Percentiles rank a stretch among this genome's conserved stretches.
These are phyloP conservation scores for Drosophila cardini DNA, from an alignment of 1,140 invertebrate species.

Conservation along the genomic window DNA sequence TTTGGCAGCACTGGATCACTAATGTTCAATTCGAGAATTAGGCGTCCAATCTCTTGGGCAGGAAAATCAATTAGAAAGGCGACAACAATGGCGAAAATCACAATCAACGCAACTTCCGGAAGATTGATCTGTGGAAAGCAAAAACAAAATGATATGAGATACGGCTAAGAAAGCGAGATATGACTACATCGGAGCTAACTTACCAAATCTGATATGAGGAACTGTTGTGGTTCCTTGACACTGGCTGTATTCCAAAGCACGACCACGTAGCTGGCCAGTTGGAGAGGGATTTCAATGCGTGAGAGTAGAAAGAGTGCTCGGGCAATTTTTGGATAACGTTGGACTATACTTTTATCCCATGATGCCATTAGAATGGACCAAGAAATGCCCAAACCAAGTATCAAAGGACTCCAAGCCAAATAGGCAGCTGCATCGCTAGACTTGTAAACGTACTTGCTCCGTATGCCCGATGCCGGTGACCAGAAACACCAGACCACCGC, in stretches of 20 bases:
- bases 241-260: constrained; percentile 65
- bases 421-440: constrained; percentile 88
- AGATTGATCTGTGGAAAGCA: constrained; percentile 47
- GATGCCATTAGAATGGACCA: constrained; percentile 85
- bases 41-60: constrained; percentile 86
- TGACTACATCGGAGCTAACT: neutral
- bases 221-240: constrained; percentile 58
- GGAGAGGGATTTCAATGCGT: constrained; percentile 62
- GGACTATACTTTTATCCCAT: constrained; percentile 20
- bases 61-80: constrained; percentile 86
- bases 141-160: neutral
- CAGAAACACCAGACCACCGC: constrained; percentile 87
- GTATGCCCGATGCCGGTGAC: constrained; percentile 86
- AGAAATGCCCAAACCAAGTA: constrained; percentile 87
- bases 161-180: neutral
- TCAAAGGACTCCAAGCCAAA: constrained; percentile 87
- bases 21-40: constrained; percentile 68
- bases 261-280: constrained; percentile 60
- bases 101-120: constrained; percentile 49
- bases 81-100: constrained; percentile 78
- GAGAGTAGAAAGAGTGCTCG: constrained; percentile 58
- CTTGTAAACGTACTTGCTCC: constrained; percentile 87
- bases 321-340: constrained; percentile 41
- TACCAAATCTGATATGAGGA: constrained; percentile 64
- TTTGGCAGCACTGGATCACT: constrained; percentile 39